These are phyloP conservation scores for Amniataba percoides DNA, from an alignment of 2,797 vertebrate genomes.

Conservation along the genomic window DNA sequence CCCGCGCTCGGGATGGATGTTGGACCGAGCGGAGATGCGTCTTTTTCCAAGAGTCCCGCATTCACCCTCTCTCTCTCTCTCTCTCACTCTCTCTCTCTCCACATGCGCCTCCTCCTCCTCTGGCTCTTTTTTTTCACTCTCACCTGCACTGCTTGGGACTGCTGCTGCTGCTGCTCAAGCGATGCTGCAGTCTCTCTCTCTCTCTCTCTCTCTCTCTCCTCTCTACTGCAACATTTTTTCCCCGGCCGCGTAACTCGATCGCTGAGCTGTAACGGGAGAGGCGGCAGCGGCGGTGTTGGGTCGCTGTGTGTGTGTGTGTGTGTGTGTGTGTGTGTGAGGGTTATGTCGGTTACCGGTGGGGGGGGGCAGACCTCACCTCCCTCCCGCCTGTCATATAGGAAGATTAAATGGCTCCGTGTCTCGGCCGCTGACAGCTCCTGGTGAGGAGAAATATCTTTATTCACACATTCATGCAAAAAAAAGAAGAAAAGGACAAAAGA, in stretches of 20 bases:
- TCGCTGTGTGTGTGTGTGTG: constrained; percentile 57
- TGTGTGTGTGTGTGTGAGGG: too few relatives aligned
- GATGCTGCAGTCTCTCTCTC: constrained; percentile 91
- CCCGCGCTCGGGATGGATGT: constrained; percentile 66
- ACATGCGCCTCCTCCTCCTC: constrained; percentile 69
- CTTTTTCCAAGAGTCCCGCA: constrained; percentile 87
- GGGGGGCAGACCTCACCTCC: constrained; percentile 73
- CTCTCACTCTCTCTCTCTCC: constrained; percentile 53
- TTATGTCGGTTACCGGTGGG: constrained; percentile 66
- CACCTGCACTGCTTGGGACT: constrained; percentile 94
- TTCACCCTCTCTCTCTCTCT: constrained; percentile 85
- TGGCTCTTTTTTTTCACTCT: constrained; percentile 72
- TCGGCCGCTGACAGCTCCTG: constrained; percentile 77
- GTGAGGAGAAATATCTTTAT: constrained; percentile 77
- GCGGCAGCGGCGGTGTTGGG: constrained; percentile 78
- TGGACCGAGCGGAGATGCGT: constrained; percentile 83
- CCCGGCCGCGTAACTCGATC: constrained; percentile 83
- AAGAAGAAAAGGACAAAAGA: constrained; percentile 69
- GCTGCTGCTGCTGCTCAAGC: constrained; percentile 87
- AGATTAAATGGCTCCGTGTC: constrained; percentile 82
- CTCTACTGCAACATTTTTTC: constrained; percentile 82
- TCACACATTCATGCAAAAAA: constrained; percentile 70
- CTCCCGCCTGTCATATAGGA: constrained; percentile 73
- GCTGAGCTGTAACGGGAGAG: constrained; percentile 84
- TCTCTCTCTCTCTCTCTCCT: constrained; percentile 40